Evolutionary conservation across 2,113 vertebrate species (phyloP).

Genomic region (Aspiorhynchus laticeps): DNA sequence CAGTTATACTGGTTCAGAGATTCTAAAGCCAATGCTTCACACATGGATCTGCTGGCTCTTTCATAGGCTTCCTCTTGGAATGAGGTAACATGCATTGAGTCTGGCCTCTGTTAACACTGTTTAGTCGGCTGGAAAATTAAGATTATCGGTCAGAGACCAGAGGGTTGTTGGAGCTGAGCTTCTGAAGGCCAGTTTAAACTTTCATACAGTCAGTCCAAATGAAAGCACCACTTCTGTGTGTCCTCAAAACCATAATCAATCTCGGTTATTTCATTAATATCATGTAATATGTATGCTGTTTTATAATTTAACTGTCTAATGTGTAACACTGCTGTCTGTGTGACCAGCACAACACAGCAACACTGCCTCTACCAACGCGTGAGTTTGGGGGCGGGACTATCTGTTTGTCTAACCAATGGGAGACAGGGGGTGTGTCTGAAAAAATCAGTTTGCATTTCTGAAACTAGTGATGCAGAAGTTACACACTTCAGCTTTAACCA

Average conservation of each 20-base stretch:
- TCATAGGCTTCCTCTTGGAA: conserved; percentile 42
- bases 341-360: background rate
- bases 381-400: background rate
- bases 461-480: background rate
- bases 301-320: background rate
- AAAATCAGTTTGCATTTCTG: background rate
- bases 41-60: conserved; percentile 26
- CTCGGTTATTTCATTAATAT: background rate
- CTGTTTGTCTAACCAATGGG: background rate
- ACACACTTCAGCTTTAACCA: background rate
- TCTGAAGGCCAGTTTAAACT: background rate
- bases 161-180: background rate
- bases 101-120: conserved; percentile 54
- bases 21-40: conserved; percentile 2
- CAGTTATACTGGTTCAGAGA: conserved; percentile 32
- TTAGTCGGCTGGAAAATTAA: conserved; percentile 58
- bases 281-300: background rate
- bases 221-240: background rate
- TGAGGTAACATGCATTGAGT: conserved; percentile 40
- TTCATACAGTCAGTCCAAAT: background rate
- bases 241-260: background rate
- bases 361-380: background rate
- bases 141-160: conserved; percentile 2
- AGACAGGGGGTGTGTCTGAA: background rate
- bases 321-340: background rate